These are phyloP conservation scores for Palythoa grandis DNA, from an alignment of 92 coral and sea anemone genomes.

Conservation along the genomic window DNA sequence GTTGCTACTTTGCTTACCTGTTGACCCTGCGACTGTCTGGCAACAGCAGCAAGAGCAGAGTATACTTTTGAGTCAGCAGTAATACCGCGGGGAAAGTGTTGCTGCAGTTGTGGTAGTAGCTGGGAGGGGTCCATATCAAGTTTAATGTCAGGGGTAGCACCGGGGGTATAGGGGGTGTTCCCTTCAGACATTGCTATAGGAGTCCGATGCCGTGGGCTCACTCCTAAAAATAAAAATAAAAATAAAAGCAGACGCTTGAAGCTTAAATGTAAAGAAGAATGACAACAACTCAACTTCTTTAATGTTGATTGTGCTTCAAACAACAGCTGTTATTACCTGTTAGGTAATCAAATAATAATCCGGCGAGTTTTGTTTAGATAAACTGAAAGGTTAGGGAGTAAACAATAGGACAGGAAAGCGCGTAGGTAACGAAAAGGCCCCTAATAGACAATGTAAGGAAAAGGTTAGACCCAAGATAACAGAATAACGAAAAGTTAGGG, in stretches of 20 bases:
- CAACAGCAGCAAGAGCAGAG: conserved; percentile 78
- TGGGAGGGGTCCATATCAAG: conserved; percentile 92
- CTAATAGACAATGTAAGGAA: too few species aligned
- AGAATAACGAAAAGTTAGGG: too few species aligned
- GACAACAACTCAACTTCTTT: not conserved
- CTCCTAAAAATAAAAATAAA: conserved; percentile 59
- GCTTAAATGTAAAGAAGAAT: not conserved
- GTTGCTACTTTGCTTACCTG: conserved; percentile 36
- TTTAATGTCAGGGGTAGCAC: conserved; percentile 79
- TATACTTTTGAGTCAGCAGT: conserved; percentile 77
- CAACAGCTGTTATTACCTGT: too few species aligned
- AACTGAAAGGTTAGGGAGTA: too few species aligned
- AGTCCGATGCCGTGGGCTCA: conserved; percentile 83
- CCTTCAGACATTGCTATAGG: conserved; percentile 86
- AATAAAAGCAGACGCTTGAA: not conserved
- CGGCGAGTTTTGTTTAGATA: too few species aligned
- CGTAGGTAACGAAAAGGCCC: too few species aligned
- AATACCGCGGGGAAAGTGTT: conserved; percentile 86
- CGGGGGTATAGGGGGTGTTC: conserved; percentile 99
- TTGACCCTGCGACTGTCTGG: conserved; percentile 63
- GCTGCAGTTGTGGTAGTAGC: conserved; percentile 86
- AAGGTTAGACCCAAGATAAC: too few species aligned
- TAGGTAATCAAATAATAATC: too few species aligned
- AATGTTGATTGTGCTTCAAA: too few species aligned
- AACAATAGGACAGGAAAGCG: too few species aligned